Conservation (phyloP, 2,888 invertebrate genomes). For the Meiosimyza decipiens region DNA sequence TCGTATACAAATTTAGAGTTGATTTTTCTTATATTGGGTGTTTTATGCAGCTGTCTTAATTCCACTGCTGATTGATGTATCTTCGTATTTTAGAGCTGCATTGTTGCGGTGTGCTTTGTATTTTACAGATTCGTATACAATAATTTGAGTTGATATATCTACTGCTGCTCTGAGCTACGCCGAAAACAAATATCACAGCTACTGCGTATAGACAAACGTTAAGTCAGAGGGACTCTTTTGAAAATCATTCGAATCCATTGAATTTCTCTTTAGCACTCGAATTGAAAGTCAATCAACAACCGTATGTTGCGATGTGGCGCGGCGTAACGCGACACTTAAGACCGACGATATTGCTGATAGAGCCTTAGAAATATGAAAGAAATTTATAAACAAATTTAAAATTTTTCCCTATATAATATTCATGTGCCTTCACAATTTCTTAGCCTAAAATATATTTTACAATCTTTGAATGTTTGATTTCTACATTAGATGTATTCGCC, state of each 20-base stretch:
- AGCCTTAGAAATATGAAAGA: slow-evolving; percentile 5
- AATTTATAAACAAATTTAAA: not conserved
- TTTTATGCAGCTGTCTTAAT: slow-evolving; percentile 47
- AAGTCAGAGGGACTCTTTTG: not conserved
- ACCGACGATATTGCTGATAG: slow-evolving; percentile 16
- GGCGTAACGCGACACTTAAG: slow-evolving; percentile 18
- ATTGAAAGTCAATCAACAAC: not conserved
- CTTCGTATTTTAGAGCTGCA: slow-evolving; percentile 1
- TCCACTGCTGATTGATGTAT: slow-evolving; percentile 34
- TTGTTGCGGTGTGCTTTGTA: slow-evolving; percentile 13
- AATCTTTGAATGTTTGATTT: too few relatives aligned
- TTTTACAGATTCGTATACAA: slow-evolving; percentile 36
- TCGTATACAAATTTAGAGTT: slow-evolving; percentile 31
- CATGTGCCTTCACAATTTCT: not conserved
- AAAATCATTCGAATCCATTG: not conserved
- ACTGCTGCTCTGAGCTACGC: slow-evolving; percentile 27
- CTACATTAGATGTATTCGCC: slow-evolving; percentile 28
- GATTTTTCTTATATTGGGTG: not conserved
- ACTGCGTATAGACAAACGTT: slow-evolving; percentile 18
- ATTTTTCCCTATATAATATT: not conserved
- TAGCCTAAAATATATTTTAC: too few relatives aligned
- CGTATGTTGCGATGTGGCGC: not conserved
- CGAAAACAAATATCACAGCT: slow-evolving; percentile 42
- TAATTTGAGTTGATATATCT: slow-evolving; percentile 23
- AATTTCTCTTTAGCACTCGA: slow-evolving; percentile 1